phyloP scores from a whole-genome alignment of 2,797 vertebrate genomes.

The Lacerta agilis region DNA sequence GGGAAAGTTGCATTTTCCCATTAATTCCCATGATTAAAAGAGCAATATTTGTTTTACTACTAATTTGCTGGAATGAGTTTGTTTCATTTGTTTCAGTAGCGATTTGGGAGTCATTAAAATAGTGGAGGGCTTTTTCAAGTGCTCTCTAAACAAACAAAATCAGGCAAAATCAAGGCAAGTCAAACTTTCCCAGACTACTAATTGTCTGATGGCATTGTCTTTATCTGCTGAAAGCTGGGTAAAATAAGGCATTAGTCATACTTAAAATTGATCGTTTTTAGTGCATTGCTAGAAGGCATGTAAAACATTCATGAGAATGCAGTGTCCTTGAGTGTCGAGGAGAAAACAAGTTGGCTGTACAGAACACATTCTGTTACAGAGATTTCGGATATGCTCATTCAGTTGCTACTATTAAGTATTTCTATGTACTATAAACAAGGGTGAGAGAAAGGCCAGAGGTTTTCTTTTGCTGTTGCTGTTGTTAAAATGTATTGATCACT shows the following conservation, averaged over 20 bases:
- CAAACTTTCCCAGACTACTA: neutral
- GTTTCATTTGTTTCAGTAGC: neutral
- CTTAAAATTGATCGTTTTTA: neutral
- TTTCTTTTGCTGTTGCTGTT: neutral
- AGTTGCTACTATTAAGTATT: neutral
- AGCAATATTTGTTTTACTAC: neutral
- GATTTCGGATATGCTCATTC: neutral
- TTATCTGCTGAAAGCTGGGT: constrained; percentile 6
- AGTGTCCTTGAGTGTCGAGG: constrained; percentile 1
- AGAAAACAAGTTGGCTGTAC: neutral
- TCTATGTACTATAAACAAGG: neutral
- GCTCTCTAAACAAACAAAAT: neutral
- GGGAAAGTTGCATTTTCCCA: neutral
- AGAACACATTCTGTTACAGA: neutral
- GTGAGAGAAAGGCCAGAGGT: neutral
- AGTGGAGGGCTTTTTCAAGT: neutral
- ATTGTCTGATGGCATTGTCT: neutral
- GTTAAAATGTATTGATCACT: too few species aligned
- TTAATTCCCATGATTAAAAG: neutral
- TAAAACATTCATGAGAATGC: constrained; percentile 24
- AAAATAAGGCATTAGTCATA: constrained; percentile 9
- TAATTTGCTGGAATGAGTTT: neutral
- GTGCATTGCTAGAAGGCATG: constrained; percentile 1
- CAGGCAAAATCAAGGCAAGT: neutral
- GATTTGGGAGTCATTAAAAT: neutral